These are phyloP conservation scores for Temnothorax rugatulus DNA, from an alignment of 2,888 invertebrate genomes.

Conservation along the genomic window DNA sequence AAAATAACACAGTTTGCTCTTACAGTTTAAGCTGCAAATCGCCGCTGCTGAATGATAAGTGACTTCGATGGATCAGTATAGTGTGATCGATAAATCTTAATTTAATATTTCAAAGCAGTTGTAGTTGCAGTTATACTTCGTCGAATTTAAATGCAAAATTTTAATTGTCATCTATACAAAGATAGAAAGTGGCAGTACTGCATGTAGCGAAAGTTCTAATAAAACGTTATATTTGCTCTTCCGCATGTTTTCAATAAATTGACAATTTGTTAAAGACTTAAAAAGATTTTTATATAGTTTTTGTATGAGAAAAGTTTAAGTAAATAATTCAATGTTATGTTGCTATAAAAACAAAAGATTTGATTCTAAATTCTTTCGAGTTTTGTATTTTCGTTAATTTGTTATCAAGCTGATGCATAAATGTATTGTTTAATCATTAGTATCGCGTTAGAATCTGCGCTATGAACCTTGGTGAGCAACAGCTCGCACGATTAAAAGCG, in stretches of 20 bases:
- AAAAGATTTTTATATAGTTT: background rate
- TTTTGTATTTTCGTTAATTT: background rate
- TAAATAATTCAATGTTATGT: background rate
- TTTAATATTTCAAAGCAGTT: background rate
- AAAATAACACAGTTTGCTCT: constrained; percentile 25
- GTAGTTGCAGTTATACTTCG: background rate
- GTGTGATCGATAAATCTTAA: background rate
- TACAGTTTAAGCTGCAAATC: background rate
- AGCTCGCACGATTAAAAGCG: constrained; percentile 30
- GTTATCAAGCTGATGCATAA: background rate
- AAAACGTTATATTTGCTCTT: background rate
- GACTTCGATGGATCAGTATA: background rate
- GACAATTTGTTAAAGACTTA: background rate
- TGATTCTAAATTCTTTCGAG: background rate
- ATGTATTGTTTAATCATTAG: background rate
- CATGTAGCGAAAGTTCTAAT: background rate
- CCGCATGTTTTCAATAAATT: background rate
- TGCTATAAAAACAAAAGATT: background rate
- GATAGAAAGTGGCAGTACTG: background rate
- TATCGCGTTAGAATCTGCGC: background rate
- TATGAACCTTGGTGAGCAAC: constrained; percentile 10
- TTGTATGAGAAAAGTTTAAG: background rate
- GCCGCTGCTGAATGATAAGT: background rate
- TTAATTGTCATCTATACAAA: constrained; percentile 13
- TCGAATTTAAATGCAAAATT: background rate